A percentile compares a stretch with the other conserved stretches of the same genome.
phyloP scores from a whole-genome alignment of 2,113 vertebrate species.

The Muntiacus reevesi region DNA sequence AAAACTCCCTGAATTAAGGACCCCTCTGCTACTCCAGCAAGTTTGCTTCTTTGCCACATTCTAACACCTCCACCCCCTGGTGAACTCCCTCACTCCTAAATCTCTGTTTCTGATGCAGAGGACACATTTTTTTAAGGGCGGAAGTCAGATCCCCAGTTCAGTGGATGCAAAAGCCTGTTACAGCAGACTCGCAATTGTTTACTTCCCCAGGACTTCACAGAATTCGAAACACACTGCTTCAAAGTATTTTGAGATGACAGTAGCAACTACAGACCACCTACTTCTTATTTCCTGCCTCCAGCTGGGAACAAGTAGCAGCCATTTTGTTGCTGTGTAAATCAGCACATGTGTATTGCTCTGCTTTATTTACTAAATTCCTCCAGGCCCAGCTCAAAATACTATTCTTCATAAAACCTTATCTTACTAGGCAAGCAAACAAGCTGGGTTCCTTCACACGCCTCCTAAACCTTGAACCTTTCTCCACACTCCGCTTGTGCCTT shows the following conservation, averaged over 20 bases:
- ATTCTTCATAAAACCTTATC: constrained; percentile 1
- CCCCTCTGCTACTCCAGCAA: background rate
- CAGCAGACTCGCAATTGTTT: background rate
- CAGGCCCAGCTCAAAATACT: background rate
- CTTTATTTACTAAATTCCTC: constrained; percentile 35
- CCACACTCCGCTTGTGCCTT: background rate
- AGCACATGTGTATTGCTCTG: background rate
- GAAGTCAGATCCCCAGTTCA: background rate
- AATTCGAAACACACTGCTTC: constrained; percentile 17
- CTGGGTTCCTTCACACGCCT: background rate
- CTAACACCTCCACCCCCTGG: background rate
- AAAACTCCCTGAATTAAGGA: background rate
- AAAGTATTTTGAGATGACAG: constrained; percentile 16
- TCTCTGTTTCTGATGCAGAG: background rate
- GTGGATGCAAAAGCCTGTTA: background rate
- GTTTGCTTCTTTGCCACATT: background rate
- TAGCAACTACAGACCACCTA: background rate
- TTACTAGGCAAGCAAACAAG: background rate
- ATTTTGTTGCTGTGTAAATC: constrained; percentile 28
- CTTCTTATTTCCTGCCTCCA: constrained; percentile 7
- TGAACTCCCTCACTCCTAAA: background rate
- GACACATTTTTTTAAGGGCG: background rate
- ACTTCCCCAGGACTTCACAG: background rate
- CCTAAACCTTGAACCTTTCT: background rate
- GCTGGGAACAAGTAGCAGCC: background rate